Percentiles rank a stretch among this genome's conserved stretches.
Conservation (phyloP, 2,888 invertebrate genomes). For the Chymomyza procnemis region DNA sequence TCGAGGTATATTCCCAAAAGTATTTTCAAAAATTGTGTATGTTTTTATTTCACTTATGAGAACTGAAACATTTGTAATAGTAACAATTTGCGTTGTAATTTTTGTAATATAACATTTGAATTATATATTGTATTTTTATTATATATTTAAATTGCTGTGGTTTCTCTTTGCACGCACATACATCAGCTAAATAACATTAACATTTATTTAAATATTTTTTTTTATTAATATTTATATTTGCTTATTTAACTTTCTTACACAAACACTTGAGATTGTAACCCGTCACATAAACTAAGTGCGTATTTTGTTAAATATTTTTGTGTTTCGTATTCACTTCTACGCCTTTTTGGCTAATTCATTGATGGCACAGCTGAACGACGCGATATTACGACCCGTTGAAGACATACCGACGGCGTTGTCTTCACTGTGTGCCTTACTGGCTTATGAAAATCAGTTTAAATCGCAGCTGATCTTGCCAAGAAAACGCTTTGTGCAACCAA, state of each 20-base stretch:
- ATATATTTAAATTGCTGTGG: conserved; percentile 6
- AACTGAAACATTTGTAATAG: conserved; percentile 10
- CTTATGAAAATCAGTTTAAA: conserved; percentile 34
- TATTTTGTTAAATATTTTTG: conserved; percentile 32
- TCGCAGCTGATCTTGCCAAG: conserved; percentile 20
- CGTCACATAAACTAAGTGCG: conserved; percentile 58
- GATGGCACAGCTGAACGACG: not conserved
- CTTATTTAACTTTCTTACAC: conserved; percentile 25
- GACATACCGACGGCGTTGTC: conserved; percentile 53
- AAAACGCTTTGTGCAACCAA: conserved; percentile 48
- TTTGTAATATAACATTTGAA: too few species aligned
- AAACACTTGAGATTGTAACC: conserved; percentile 27
- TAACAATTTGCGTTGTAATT: conserved; percentile 12
- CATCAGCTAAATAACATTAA: not conserved
- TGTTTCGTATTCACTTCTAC: conserved; percentile 45
- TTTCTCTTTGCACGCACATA: conserved; percentile 38
- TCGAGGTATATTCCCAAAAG: not conserved
- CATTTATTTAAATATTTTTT: conserved; percentile 24
- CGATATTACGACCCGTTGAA: not conserved
- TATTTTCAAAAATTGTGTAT: not conserved
- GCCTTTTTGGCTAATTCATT: not conserved
- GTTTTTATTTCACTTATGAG: not conserved
- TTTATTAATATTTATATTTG: conserved; percentile 28
- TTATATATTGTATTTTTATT: not conserved
- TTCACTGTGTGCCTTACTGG: conserved; percentile 38